These are phyloP conservation scores for Pseudeuparius sepicola DNA, from an alignment of 2,888 invertebrate genomes.

Conservation along the genomic window DNA sequence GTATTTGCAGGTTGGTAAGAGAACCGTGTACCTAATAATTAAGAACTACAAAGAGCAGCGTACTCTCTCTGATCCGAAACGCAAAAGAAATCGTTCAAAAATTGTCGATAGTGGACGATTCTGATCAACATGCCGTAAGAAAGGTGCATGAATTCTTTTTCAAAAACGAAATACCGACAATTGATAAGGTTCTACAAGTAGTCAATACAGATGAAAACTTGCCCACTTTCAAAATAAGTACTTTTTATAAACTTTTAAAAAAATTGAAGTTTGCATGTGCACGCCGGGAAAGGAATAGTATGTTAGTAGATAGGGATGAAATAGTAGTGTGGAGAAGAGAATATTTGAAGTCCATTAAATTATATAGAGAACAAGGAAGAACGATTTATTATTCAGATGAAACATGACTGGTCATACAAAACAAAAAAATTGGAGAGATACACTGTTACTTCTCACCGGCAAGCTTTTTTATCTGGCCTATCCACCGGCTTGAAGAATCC, in stretches of 20 bases:
- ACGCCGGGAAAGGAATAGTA: constrained; percentile 16
- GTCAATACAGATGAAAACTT: constrained; percentile 14
- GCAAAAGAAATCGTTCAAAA: too few species aligned
- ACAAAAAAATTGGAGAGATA: too few species aligned
- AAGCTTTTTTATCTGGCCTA: constrained; percentile 15
- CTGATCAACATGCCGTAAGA: constrained; percentile 11
- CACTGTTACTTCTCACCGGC: too few species aligned
- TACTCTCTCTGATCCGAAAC: too few species aligned
- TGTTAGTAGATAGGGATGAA: constrained; percentile 19
- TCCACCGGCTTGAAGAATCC: constrained; percentile 20
- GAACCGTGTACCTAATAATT: too few species aligned
- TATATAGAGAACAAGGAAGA: too few species aligned
- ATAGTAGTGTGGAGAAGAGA: constrained; percentile 19
- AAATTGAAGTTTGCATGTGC: constrained; percentile 14
- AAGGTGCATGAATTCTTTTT: constrained; percentile 15
- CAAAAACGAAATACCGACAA: constrained; percentile 13
- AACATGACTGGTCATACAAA: too few species aligned
- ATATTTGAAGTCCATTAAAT: too few species aligned
- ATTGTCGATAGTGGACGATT: constrained; percentile 9
- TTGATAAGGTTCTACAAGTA: constrained; percentile 12
- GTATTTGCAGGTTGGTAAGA: too few species aligned
- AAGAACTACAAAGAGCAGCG: too few species aligned
- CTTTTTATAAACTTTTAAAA: constrained; percentile 16
- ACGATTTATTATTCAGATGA: too few species aligned
- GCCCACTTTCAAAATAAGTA: constrained; percentile 16